Conservation (phyloP, 2,888 invertebrate species). For the Cabera pusaria region DNA sequence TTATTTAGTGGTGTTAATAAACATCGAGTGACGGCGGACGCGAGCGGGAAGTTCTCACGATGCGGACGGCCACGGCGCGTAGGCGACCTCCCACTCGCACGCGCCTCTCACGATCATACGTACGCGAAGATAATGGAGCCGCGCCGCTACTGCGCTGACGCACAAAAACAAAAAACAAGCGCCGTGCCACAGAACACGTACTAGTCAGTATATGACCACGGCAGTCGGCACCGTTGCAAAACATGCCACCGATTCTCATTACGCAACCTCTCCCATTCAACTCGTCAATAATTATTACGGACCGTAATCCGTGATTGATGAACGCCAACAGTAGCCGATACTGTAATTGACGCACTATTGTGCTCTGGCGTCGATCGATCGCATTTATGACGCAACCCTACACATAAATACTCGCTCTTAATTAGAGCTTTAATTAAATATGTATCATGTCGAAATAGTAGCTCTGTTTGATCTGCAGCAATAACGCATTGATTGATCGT, state of each 20-base stretch:
- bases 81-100: slow-evolving; percentile 18
- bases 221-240: slow-evolving; percentile 22
- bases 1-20: slow-evolving; percentile 6
- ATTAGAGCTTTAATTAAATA: slow-evolving; percentile 70
- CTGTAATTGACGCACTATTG: slow-evolving; percentile 67
- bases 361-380: slow-evolving; percentile 39
- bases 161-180: slow-evolving; percentile 18
- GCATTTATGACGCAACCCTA: slow-evolving; percentile 41
- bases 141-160: slow-evolving; percentile 12
- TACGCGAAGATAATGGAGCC: slow-evolving; percentile 5
- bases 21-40: slow-evolving; percentile 2
- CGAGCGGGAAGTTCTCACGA: slow-evolving; percentile 16
- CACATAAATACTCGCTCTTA: slow-evolving; percentile 54
- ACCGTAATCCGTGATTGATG: slow-evolving; percentile 74
- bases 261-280: slow-evolving; percentile 47
- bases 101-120: slow-evolving; percentile 23
- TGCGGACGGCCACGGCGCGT: slow-evolving; percentile 8
- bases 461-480: slow-evolving; percentile 45
- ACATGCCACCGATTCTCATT: slow-evolving; percentile 29
- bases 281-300: slow-evolving; percentile 74
- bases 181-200: too few species aligned
- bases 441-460: slow-evolving; percentile 54
- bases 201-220: too few species aligned
- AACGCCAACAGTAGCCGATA: slow-evolving; percentile 65
- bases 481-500: slow-evolving; percentile 48